Percentiles rank a stretch among this genome's conserved stretches.
Conservation (phyloP, 2,113 vertebrate species). For the Lophotis ruficrista region DNA sequence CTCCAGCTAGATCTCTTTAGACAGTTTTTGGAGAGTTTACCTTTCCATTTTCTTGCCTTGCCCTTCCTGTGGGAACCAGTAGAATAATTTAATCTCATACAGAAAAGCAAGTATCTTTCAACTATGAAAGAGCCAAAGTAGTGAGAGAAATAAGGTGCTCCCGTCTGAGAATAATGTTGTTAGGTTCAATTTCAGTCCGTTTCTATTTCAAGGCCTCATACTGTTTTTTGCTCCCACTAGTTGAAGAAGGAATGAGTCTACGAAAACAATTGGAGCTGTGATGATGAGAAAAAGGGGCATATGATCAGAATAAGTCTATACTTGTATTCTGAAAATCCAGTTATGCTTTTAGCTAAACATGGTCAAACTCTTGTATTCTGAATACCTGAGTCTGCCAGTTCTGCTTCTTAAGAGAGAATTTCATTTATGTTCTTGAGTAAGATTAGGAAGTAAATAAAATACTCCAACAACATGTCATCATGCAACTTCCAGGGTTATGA, state of each 20-base stretch:
- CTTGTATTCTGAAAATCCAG: background rate
- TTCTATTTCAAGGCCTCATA: background rate
- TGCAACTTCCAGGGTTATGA: background rate
- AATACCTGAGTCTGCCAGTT: background rate
- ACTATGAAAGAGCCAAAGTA: background rate
- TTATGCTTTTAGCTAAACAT: background rate
- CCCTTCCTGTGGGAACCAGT: background rate
- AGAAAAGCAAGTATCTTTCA: background rate
- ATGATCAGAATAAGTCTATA: background rate
- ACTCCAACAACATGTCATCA: background rate
- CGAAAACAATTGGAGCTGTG: background rate
- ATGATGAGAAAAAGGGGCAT: background rate
- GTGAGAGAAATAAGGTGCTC: background rate
- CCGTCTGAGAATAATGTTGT: background rate
- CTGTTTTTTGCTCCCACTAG: background rate
- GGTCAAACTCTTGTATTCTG: background rate
- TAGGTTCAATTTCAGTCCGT: background rate
- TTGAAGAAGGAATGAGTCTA: background rate
- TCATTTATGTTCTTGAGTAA: background rate
- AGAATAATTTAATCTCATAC: background rate
- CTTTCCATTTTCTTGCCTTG: background rate
- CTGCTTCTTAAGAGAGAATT: background rate
- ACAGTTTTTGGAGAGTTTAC: background rate
- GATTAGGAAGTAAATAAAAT: background rate
- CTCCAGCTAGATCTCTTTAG: background rate